Conservation (phyloP, 2,888 invertebrate species). For the Pasiphila rectangulata region DNA sequence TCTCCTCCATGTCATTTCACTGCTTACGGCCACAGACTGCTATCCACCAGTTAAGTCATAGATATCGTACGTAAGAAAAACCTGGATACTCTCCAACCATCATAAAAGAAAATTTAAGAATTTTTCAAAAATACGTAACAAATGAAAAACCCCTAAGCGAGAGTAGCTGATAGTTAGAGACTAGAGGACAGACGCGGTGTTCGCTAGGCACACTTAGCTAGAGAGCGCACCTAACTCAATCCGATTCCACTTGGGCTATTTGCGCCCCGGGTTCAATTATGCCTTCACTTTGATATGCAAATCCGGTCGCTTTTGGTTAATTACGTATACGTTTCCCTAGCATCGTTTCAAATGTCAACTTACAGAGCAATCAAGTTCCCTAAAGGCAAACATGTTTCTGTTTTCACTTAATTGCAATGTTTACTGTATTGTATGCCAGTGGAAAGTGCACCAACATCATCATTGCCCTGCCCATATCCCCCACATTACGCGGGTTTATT, state of each 20-base stretch:
- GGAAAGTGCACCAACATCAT: neutral
- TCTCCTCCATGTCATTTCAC: too few relatives aligned
- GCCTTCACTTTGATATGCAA: conserved; percentile 78
- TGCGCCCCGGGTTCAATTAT: conserved; percentile 76
- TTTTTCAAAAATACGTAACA: too few relatives aligned
- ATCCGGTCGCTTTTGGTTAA: conserved; percentile 74
- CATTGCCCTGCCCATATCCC: too few relatives aligned
- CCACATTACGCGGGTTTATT: too few relatives aligned
- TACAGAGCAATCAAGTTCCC: conserved; percentile 38
- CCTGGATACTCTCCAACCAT: too few relatives aligned
- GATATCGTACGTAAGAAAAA: too few relatives aligned
- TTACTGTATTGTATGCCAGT: conserved; percentile 13
- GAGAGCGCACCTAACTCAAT: conserved; percentile 72
- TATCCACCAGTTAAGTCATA: too few relatives aligned
- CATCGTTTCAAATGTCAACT: conserved; percentile 62
- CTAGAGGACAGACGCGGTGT: conserved; percentile 43
- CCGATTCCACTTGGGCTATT: conserved; percentile 76
- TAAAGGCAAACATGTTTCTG: conserved; percentile 21
- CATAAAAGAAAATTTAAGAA: too few relatives aligned
- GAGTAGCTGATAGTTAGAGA: conserved; percentile 22
- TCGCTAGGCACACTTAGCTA: conserved; percentile 54
- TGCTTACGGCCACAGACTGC: too few relatives aligned
- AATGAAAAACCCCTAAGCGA: too few relatives aligned
- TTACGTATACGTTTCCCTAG: conserved; percentile 71
- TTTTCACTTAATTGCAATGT: conserved; percentile 24